These are phyloP conservation scores for Idaea straminata DNA, from an alignment of 2,888 invertebrate genomes.

Conservation along the genomic window DNA sequence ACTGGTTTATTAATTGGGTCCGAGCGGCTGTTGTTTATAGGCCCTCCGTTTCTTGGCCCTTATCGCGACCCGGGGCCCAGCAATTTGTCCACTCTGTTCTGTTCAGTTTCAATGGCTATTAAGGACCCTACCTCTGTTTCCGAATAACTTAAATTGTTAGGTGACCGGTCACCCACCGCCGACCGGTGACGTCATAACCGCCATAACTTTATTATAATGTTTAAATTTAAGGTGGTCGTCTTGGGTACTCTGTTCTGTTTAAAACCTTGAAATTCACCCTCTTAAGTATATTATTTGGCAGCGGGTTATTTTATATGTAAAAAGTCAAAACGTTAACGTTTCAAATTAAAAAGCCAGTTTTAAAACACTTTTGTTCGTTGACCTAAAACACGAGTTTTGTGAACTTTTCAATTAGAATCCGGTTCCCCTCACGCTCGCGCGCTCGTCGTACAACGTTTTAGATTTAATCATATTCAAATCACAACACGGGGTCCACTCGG, in stretches of 20 bases:
- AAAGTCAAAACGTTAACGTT: not conserved
- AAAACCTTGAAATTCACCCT: not conserved
- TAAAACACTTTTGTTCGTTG: constrained; percentile 10
- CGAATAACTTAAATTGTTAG: constrained; percentile 36
- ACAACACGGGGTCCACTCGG: constrained; percentile 46
- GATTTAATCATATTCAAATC: constrained; percentile 60
- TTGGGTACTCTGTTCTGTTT: not conserved
- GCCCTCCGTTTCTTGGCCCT: constrained; percentile 70
- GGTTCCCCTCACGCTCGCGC: constrained; percentile 19
- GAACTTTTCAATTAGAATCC: constrained; percentile 33
- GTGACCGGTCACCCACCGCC: not conserved
- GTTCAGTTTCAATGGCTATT: constrained; percentile 73
- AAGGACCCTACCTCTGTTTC: constrained; percentile 65
- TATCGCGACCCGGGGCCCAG: constrained; percentile 71
- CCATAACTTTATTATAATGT: not conserved
- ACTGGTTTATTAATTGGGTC: constrained; percentile 78
- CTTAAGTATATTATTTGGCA: not conserved
- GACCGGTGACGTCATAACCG: not conserved
- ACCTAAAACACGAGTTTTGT: constrained; percentile 20
- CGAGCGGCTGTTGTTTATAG: constrained; percentile 77
- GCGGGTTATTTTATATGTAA: not conserved
- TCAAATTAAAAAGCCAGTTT: not conserved
- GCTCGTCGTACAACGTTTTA: constrained; percentile 46
- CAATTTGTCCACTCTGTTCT: constrained; percentile 77
- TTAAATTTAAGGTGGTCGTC: not conserved